A percentile compares a stretch with the other conserved stretches of the same genome.
phyloP scores from a whole-genome alignment of 2,113 vertebrate species.

The Dolichotis patagonum region DNA sequence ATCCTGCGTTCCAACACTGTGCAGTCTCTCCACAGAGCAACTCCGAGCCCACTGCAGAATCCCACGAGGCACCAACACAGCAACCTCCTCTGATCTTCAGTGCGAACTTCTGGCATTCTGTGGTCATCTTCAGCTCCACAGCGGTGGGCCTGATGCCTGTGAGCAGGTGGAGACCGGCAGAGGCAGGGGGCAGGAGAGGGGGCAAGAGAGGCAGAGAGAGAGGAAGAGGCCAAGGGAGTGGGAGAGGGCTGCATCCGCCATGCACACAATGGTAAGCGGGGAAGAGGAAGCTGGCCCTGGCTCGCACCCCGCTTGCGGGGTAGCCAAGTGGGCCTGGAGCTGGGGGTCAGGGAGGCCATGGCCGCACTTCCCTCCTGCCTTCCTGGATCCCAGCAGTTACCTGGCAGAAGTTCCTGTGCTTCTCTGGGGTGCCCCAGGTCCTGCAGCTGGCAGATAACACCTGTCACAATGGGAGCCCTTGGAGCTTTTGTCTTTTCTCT shows the following conservation, averaged over 20 bases:
- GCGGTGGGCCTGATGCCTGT: not conserved
- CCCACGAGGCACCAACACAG: too few species aligned
- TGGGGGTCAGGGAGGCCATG: not conserved
- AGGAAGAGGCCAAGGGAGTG: not conserved
- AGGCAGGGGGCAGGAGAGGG: not conserved
- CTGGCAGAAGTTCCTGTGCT: not conserved
- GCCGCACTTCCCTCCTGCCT: not conserved
- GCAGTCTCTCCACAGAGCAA: not conserved
- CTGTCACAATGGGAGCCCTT: not conserved
- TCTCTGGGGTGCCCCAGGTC: not conserved
- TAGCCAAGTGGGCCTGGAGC: not conserved
- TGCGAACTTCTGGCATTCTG: not conserved
- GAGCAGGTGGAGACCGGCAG: not conserved
- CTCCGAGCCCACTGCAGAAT: not conserved
- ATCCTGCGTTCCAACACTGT: not conserved
- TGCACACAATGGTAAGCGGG: not conserved
- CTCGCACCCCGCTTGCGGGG: not conserved
- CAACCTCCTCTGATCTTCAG: accelerated
- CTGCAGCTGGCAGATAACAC: not conserved
- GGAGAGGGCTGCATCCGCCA: not conserved
- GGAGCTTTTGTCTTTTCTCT: not conserved
- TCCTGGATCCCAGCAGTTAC: constrained; percentile 43
- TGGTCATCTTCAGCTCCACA: accelerated
- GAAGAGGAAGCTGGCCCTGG: not conserved
- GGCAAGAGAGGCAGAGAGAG: not conserved